These are phyloP conservation scores for Oreohelix idahoensis DNA, from an alignment of 1,140 invertebrate genomes.

Conservation along the genomic window DNA sequence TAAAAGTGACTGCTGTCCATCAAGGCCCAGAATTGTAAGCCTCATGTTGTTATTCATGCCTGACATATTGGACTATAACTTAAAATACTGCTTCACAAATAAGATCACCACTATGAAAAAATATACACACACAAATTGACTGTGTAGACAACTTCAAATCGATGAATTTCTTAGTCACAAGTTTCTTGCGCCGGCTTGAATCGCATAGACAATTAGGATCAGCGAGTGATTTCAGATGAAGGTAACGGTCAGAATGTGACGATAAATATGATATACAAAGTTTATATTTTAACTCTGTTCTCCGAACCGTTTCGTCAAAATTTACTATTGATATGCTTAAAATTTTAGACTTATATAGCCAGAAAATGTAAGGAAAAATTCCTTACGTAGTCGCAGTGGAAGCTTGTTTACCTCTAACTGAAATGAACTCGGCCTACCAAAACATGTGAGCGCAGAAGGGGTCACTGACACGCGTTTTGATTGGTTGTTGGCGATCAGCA, in stretches of 20 bases:
- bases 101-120: neutral
- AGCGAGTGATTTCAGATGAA: neutral
- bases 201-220: neutral
- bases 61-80: slow-evolving; percentile 9
- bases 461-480: slow-evolving; percentile 23
- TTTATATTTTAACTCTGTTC: neutral
- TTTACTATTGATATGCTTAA: neutral
- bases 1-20: slow-evolving; percentile 49
- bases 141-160: neutral
- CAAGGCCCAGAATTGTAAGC: neutral
- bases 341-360: neutral
- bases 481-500: slow-evolving; percentile 29
- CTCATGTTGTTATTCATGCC: slow-evolving; percentile 9
- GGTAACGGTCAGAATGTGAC: neutral
- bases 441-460: slow-evolving; percentile 19
- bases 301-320: neutral
- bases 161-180: neutral
- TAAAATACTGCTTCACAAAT: no score
- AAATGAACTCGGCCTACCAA: neutral
- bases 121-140: neutral
- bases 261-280: neutral
- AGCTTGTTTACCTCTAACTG: neutral
- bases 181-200: neutral
- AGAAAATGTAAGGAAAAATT: neutral
- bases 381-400: neutral